phyloP scores from a whole-genome alignment of 2,888 invertebrate species.

The Steinernema hermaphroditum region DNA sequence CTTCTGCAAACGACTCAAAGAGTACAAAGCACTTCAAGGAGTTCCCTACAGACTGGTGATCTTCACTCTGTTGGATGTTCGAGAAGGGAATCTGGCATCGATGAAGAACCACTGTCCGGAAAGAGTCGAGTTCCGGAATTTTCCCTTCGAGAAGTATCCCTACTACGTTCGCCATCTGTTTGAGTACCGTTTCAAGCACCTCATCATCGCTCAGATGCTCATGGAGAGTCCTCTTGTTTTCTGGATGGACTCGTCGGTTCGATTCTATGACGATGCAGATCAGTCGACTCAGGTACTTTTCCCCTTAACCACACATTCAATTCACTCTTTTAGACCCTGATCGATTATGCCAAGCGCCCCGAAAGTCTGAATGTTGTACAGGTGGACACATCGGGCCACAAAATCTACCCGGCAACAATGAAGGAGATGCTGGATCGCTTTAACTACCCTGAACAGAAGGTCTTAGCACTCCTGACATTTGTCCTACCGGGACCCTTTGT shows the following conservation, averaged over 20 bases:
- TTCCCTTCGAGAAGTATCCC: slow-evolving; percentile 26
- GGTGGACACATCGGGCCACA: slow-evolving; percentile 4
- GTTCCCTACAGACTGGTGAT: slow-evolving; percentile 11
- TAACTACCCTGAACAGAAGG: slow-evolving; percentile 5
- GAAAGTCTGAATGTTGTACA: background rate
- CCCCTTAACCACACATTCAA: background rate
- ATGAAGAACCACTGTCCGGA: slow-evolving; percentile 25
- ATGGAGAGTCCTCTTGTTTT: slow-evolving; percentile 14
- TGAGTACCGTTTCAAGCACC: slow-evolving; percentile 32
- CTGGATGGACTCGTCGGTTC: slow-evolving; percentile 26
- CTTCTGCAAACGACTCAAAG: background rate
- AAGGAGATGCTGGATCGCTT: slow-evolving; percentile 30
- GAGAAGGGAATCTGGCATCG: background rate
- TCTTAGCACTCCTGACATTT: background rate
- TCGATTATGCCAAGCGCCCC: background rate
- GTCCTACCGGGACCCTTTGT: background rate
- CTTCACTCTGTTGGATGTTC: background rate
- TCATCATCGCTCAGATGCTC: slow-evolving; percentile 17
- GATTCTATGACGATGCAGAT: background rate
- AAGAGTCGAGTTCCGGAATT: slow-evolving; percentile 16
- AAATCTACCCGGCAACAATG: slow-evolving; percentile 29
- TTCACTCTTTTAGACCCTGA: background rate
- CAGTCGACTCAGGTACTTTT: background rate
- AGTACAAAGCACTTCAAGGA: background rate
- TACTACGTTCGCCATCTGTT: slow-evolving; percentile 22